Evolutionary conservation across 2,888 invertebrate species (phyloP), one percentile per base, ranked within the genome.

Genomic region (Melitaea athalia): DNA sequence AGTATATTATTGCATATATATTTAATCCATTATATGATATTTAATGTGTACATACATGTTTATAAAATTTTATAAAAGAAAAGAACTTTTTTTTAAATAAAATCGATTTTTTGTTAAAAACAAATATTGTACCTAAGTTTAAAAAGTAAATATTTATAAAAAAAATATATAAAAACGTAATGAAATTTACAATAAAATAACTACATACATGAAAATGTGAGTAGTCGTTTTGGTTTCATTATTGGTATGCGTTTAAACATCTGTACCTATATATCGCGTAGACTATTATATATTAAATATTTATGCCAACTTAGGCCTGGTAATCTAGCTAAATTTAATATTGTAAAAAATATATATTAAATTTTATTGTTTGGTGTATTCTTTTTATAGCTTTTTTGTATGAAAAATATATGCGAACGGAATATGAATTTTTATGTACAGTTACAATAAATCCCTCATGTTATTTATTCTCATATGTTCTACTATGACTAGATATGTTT

Each of bases 401-500:
- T 72, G 76, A 85, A 90, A 38, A 91, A 89, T 91, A 91, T 90
- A 91, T 91, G 91, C 91, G 90, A 89, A 81, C 83, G 89, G 86
- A 90, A 88, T 75, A 75, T 76, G 70, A 77, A 65, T 77, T 79
- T n/a, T 80, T 87, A 85, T 88, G 78, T 88, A 90, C 86, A 89
- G 78, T 78, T 85, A 83, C 80, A 87, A 86, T 86, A 85, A 85
- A 83, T 81, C 84, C 80, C 79, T 84, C 82, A 75, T 74, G 64
- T 71, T 55, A 55, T 55, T 64, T 80, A 82, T 85, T 84, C 82
- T 64, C 57, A 57, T 57, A 68, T 63, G 64, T 59, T 63, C 88
- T 89, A 90, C 90, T 79, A 81, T 92, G 92, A 92, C 92, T 92
- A 92, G 92, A 92, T 92, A 92, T 92, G 92, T 92, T 88, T 90